Percentiles rank a stretch among this genome's conserved stretches.
phyloP scores from a whole-genome alignment of 2,797 vertebrate species.

The Tinamus major region DNA sequence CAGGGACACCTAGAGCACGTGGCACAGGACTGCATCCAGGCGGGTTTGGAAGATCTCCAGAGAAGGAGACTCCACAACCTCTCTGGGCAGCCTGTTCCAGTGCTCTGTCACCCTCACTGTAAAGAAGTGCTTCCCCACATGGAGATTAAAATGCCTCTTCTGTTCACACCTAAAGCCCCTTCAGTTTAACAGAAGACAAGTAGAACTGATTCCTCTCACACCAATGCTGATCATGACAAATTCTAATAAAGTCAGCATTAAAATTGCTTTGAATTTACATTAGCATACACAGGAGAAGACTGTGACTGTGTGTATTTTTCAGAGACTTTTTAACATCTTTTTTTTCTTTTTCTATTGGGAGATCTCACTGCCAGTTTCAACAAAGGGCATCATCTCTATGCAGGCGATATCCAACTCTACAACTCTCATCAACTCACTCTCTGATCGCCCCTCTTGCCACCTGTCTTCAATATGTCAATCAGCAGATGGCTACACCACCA shows the following conservation, averaged over 20 bases:
- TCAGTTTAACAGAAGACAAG: background rate
- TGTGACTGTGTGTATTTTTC: background rate
- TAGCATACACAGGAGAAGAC: background rate
- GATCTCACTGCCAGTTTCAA: constrained; percentile 51
- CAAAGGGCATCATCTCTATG: constrained; percentile 48
- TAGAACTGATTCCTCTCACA: constrained; percentile 1
- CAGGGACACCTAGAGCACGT: too few relatives aligned
- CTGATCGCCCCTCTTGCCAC: constrained; percentile 67
- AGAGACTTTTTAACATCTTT: background rate
- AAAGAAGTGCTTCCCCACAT: too few relatives aligned
- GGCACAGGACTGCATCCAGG: too few relatives aligned
- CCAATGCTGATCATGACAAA: background rate
- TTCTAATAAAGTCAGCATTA: constrained; percentile 8
- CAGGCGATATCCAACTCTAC: constrained; percentile 62
- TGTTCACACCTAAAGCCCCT: background rate
- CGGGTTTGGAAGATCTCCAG: too few relatives aligned
- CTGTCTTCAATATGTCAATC: constrained; percentile 70
- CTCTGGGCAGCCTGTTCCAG: too few relatives aligned
- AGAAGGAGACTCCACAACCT: too few relatives aligned
- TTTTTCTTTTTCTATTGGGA: constrained; percentile 13
- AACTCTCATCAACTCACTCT: constrained; percentile 48
- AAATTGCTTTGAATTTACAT: constrained; percentile 10
- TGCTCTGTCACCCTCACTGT: too few relatives aligned
- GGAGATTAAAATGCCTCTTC: too few relatives aligned
- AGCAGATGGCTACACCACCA: constrained; percentile 69